phyloP scores from a whole-genome alignment of 2,113 vertebrate genomes.

The Rhinolophus ferrumequinum region DNA sequence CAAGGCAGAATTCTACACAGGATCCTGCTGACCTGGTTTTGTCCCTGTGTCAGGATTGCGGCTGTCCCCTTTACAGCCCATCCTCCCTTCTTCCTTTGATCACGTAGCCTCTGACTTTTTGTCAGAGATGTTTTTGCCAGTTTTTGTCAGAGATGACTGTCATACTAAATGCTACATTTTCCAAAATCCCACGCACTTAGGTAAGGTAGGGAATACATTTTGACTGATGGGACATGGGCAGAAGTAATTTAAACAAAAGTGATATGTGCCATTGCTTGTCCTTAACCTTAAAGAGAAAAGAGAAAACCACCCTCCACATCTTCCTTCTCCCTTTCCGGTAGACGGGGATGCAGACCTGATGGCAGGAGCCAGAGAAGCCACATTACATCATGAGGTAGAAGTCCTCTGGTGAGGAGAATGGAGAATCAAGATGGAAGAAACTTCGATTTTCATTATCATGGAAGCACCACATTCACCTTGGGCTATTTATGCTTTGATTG shows the following conservation, averaged over 20 bases:
- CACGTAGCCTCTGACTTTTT: not conserved
- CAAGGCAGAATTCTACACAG: not conserved
- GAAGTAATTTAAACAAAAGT: not conserved
- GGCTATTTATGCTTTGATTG: not conserved
- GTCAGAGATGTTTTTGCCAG: too few species aligned
- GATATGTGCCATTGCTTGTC: not conserved
- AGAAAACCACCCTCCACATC: not conserved
- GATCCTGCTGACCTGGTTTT: not conserved
- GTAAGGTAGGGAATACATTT: not conserved
- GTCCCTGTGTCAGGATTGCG: not conserved
- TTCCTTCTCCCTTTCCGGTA: not conserved
- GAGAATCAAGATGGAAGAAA: not conserved
- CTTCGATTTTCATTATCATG: not conserved
- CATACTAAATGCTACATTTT: not conserved
- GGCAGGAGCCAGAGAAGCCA: not conserved
- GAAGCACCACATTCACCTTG: not conserved
- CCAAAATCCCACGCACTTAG: not conserved
- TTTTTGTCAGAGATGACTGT: too few species aligned
- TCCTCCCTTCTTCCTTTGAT: not conserved
- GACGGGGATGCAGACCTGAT: not conserved
- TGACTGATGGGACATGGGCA: not conserved
- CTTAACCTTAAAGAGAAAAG: not conserved
- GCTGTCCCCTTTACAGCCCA: not conserved
- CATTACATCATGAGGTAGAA: not conserved
- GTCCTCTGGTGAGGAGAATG: not conserved